Percentiles rank a stretch among this genome's conserved stretches.
These are phyloP conservation scores for Thalpophila matura DNA, from an alignment of 2,888 invertebrate genomes.

Conservation along the genomic window DNA sequence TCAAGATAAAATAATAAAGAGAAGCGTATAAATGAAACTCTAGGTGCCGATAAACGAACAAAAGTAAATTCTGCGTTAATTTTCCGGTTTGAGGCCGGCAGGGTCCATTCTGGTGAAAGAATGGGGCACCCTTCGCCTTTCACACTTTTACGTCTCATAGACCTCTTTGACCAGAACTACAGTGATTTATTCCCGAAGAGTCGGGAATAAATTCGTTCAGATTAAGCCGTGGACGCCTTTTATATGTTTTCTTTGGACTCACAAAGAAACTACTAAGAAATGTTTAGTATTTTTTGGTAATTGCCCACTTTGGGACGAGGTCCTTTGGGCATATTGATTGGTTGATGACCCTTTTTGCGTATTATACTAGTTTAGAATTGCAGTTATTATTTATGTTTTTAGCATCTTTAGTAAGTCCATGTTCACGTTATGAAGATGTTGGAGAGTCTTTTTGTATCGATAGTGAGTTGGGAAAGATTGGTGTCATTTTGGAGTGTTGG, in stretches of 20 bases:
- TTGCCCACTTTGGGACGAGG: slow-evolving; percentile 27
- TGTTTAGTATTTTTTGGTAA: slow-evolving; percentile 61
- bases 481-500: too few species aligned
- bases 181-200: slow-evolving; percentile 68
- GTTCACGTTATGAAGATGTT: too few species aligned
- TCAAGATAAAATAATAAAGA: slow-evolving; percentile 68
- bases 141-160: slow-evolving; percentile 71
- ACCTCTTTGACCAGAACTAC: slow-evolving; percentile 72
- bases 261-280: slow-evolving; percentile 58
- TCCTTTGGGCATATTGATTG: slow-evolving; percentile 41
- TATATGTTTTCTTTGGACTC: slow-evolving; percentile 55
- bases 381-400: slow-evolving; percentile 8
- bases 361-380: slow-evolving; percentile 12
- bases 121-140: slow-evolving; percentile 67
- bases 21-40: slow-evolving; percentile 67
- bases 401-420: too few species aligned
- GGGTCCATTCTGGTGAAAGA: slow-evolving; percentile 67
- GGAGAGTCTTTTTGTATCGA: too few species aligned
- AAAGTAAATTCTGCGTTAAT: slow-evolving; percentile 82
- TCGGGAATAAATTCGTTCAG: slow-evolving; percentile 70
- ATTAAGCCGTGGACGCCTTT: slow-evolving; percentile 66
- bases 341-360: slow-evolving; percentile 34
- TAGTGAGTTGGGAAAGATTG: too few species aligned
- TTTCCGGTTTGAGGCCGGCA: slow-evolving; percentile 80
- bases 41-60: slow-evolving; percentile 74